These are phyloP conservation scores for Limosa lapponica DNA, from an alignment of 2,797 vertebrate genomes.

Conservation along the genomic window DNA sequence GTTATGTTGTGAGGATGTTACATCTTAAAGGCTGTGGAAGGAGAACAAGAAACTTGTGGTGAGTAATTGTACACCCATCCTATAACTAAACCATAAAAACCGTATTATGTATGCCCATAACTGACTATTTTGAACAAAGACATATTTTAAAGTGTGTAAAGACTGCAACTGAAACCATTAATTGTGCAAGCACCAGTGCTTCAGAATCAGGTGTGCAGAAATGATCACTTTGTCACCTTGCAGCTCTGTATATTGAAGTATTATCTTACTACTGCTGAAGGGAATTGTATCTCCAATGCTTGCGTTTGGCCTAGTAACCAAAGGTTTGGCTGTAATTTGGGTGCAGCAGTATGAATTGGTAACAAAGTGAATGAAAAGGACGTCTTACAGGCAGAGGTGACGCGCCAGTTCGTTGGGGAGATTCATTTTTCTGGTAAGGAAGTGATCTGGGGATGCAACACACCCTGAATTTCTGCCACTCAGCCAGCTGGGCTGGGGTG, in stretches of 20 bases:
- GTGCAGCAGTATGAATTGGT: background rate
- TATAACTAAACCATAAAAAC: background rate
- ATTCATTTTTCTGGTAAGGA: background rate
- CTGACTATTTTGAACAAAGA: background rate
- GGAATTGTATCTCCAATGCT: background rate
- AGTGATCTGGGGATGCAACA: background rate
- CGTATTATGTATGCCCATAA: background rate
- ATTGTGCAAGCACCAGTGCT: background rate
- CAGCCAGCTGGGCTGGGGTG: background rate
- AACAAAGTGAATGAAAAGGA: background rate
- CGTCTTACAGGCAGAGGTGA: background rate
- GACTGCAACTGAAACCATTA: background rate
- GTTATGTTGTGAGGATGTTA: background rate
- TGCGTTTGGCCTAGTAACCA: background rate
- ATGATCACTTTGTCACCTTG: background rate
- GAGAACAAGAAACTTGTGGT: background rate
- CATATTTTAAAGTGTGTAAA: background rate
- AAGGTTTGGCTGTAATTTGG: background rate
- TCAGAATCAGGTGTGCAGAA: background rate
- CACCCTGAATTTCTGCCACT: background rate
- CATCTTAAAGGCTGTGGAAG: background rate
- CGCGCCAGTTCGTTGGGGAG: rapidly evolving
- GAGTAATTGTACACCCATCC: background rate
- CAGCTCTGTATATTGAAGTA: background rate
- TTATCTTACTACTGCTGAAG: background rate